These are phyloP conservation scores for Etheostoma spectabile DNA, from an alignment of 2,113 vertebrate genomes.

Conservation along the genomic window DNA sequence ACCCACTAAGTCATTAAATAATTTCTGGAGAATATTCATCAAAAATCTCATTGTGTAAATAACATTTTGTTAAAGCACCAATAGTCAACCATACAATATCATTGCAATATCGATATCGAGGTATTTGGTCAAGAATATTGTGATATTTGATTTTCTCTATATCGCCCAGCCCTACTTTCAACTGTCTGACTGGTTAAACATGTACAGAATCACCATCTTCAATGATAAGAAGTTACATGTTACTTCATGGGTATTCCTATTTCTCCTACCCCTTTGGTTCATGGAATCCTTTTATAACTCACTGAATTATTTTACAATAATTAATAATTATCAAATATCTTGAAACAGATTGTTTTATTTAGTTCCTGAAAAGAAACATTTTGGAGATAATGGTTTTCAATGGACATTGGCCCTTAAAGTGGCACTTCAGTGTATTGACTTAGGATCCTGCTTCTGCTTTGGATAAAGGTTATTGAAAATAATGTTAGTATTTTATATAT, in stretches of 20 bases:
- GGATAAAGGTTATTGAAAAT: slow-evolving; percentile 11
- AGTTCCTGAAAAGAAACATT: slow-evolving; percentile 26
- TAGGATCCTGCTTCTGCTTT: slow-evolving; percentile 23
- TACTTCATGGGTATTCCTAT: not conserved
- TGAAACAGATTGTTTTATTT: slow-evolving; percentile 12
- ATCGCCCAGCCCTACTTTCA: no score
- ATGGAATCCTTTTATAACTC: slow-evolving; percentile 15
- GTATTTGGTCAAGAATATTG: no score
- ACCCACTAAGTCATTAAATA: no score
- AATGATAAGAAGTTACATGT: not conserved
- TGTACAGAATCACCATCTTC: not conserved
- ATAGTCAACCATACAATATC: no score
- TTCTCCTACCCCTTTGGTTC: not conserved
- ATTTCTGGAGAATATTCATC: no score
- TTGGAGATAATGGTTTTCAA: slow-evolving; percentile 25
- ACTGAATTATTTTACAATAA: slow-evolving; percentile 15
- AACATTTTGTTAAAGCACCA: no score
- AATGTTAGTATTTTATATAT: slow-evolving; percentile 8
- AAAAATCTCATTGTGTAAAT: no score
- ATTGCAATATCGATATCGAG: no score
- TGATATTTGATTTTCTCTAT: no score
- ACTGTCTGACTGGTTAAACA: not conserved
- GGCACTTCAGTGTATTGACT: slow-evolving; percentile 10
- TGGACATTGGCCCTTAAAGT: slow-evolving; percentile 15
- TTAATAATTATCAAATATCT: slow-evolving; percentile 22